Base-by-base conservation (phyloP, 1,140 invertebrate species). In the Pseudachorutes palmiensis region DNA sequence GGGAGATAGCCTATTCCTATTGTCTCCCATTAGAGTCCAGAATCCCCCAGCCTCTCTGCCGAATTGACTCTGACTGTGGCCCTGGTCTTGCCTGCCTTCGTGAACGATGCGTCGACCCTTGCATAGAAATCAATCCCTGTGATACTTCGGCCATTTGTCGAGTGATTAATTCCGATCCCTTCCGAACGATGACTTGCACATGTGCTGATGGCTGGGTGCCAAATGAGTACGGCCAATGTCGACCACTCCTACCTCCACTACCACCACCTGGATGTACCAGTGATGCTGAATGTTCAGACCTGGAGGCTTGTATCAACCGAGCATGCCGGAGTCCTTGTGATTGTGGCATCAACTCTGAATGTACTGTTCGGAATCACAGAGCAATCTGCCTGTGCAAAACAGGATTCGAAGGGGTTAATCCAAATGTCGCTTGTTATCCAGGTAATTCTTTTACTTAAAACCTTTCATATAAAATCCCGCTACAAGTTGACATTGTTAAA, bases 321-420 rank as follows among this genome's bases (percentile, higher is more conserved):
- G 80, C 90, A 22, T 94, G 91, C 76, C 83, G 81, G 70, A 84
- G 91, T 75, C 90, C 90, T 1, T 94, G 91, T 76, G 83, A 86
- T 65, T 91, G 89, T 76, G 89, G 89, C 36, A 78, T 85, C 0
- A 89, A 90, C 73, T 86, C 91, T 0, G 85, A 89, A 66, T 94
- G 90, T 74, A 83, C 84, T 71, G 86, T 92, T 55, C 83, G 83
- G 75, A 84, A 91, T 72, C 90, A 92, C 12, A 58, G 55, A 22
- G 85, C 88, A 22, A 84, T 84, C 26, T 91, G 88, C 75, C 76
- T 83, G 1, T 91, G 89, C 76, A 79, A 81, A 32, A 70, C 80
- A 67, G 84, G 83, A 31, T 90, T 82, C 75, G 85, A 86, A 78
- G 90, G 90, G 49, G 89, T 31, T 12, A 88, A 94, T 79, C 36